Evolutionary conservation across 1,140 invertebrate species (phyloP), one percentile per base, ranked within the genome.

Genomic region (Pseudomyrmex cubaensis): DNA sequence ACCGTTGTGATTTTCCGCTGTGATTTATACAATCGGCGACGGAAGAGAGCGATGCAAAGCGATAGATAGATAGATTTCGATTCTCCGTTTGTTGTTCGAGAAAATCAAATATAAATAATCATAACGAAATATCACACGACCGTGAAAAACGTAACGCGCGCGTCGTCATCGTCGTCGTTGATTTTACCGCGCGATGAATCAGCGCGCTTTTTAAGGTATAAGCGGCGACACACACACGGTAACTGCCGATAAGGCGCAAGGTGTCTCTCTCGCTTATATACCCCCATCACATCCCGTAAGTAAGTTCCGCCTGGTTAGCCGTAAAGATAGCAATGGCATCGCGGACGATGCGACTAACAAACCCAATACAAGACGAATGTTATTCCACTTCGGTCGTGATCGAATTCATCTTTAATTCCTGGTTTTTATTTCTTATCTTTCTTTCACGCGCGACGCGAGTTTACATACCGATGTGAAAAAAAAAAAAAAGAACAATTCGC

Each of bases 1-100:
- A 54, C n/a, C 59, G 66, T 63, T 20, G 54, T 73, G 85, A 87
- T 86, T 87, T 87, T 87, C 85, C 35, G 35, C 35, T 84, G 83
- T 57, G 73, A 48, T 35, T 35, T 35, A 17, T 57, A 86, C 72
- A 84, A 78, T 35, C 67, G 73, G 73, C 85, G 80, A 20, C 35
- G 54, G 46, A 20, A 48, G 35, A 48, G 73, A 87, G 86, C 64
- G 35, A 35, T 35, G 35, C 50, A 85, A 67, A 85, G 76, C 82
- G 25, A 12, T 84, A 46, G 25, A 86, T 80, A 80, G 59, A 84
- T 10, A n/a, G 56, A 75, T 84, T 74, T 59, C 80, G 35, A 35
- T 78, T 10, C 50, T 52, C 50, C 10, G 50, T 12, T 70, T 75
- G 85, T 35, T 35, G 35, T 35, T 35, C 35, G 35, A 0, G 35